A percentile compares a stretch with the other conserved stretches of the same genome.
These are phyloP conservation scores for Amblyornis subalaris DNA, from an alignment of 2,113 vertebrate species.

Conservation along the genomic window DNA sequence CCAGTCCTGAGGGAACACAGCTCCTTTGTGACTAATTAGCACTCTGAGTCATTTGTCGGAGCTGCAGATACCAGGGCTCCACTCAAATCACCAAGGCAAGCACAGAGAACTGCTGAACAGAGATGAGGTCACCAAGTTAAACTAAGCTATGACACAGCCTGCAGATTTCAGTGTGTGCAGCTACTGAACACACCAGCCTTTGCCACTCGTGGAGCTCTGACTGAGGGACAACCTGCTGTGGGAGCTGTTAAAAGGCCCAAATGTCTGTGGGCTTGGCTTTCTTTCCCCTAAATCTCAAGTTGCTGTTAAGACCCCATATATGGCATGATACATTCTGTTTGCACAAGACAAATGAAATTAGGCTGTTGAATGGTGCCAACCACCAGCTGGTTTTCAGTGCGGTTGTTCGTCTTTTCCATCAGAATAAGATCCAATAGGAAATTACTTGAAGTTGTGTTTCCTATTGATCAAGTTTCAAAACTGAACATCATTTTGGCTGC, in stretches of 20 bases:
- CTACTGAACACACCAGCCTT: not conserved
- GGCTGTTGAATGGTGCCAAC: not conserved
- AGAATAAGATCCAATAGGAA: not conserved
- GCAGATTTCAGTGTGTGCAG: not conserved
- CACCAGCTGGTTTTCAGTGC: not conserved
- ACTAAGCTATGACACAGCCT: not conserved
- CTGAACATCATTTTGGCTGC: not conserved
- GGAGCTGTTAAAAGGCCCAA: not conserved
- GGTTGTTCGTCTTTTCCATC: not conserved
- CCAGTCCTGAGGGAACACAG: not conserved
- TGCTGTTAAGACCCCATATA: not conserved
- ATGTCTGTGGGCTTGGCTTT: not conserved
- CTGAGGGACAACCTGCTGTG: not conserved
- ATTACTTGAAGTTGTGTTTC: not conserved
- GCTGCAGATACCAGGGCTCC: conserved; percentile 16
- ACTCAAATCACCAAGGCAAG: not conserved
- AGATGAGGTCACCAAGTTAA: not conserved
- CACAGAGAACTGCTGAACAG: not conserved
- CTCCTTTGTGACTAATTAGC: conserved; percentile 18
- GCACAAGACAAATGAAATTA: not conserved
- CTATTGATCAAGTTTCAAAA: not conserved
- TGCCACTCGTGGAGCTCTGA: not conserved
- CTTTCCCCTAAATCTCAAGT: not conserved
- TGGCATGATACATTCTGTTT: not conserved
- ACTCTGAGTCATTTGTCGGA: not conserved